Evolutionary conservation across 2,113 vertebrate genomes (phyloP), one percentile per base, ranked within the genome.

Genomic region (Pseudorectes ferrugineus): DNA sequence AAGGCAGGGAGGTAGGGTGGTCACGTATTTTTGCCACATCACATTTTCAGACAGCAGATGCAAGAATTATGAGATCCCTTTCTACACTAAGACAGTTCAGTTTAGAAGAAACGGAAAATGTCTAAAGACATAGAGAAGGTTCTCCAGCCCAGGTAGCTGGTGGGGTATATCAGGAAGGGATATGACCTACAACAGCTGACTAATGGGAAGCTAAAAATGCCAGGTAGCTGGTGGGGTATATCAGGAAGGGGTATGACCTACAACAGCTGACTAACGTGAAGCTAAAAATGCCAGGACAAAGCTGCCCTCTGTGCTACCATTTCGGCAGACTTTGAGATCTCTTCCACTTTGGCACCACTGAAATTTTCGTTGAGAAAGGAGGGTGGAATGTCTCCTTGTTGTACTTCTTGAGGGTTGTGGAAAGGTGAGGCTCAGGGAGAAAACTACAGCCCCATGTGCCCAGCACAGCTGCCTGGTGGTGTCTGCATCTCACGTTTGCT

Each of bases 261-360:
- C 36, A 43, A 20, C 12, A 85, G 31, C n/a, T 62, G 46, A 20
- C 12, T 70, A 17, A 61, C 14, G 4, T 62, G 6, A 42, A 78
- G 24, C 14, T 66, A 55, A 79, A 75, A 23, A 54, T 54, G 5
- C 22, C 24, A 28, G 14, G 35, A n/a, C 25, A n/a, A 63, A 70
- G 22, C 29, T 68, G 40, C 23, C 45, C 25, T 58, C 38, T 78
- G 5, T 54, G 36, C 20, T 61, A 11, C 17, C 13, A 48, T 85
- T 71, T 65, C 38, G n/a, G 18, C 28, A 57, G n/a, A 46, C 28
- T 85, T 82, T 78, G 63, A 25, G 26, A 48, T 61, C 67, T 75
- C 9, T 36, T 7, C 2, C 0, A 5, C 23, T n/a, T 31, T 2
- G 1, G 10, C 33, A 68, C 16, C 29, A 42, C 24, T 13, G 23